These are phyloP conservation scores for Epicauta chinensis DNA, from an alignment of 1,140 invertebrate species.

Conservation along the genomic window DNA sequence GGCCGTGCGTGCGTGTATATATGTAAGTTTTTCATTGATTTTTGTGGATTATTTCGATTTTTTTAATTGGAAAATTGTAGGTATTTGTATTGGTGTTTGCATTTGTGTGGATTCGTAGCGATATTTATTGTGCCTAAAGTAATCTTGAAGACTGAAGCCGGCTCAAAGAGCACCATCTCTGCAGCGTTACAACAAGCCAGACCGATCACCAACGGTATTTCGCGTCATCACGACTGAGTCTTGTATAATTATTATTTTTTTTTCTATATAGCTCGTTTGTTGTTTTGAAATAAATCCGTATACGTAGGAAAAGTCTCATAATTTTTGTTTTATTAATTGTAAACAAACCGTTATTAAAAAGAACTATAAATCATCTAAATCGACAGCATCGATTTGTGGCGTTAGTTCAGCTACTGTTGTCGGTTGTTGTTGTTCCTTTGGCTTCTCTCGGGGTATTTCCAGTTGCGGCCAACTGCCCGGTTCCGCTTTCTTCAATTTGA, in stretches of 20 bases:
- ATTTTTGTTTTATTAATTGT: no score
- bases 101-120: slow-evolving; percentile 41
- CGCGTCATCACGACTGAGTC: slow-evolving; percentile 7
- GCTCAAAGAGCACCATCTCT: slow-evolving; percentile 14
- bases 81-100: slow-evolving; percentile 47
- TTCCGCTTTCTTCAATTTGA: slow-evolving; percentile 85
- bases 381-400: slow-evolving; percentile 33
- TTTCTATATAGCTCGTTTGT: no score
- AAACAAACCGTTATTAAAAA: no score
- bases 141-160: slow-evolving; percentile 25
- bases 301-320: no score
- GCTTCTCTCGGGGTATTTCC: slow-evolving; percentile 51
- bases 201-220: slow-evolving; percentile 10
- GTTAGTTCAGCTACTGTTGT: slow-evolving; percentile 18
- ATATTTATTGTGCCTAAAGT: slow-evolving; percentile 40
- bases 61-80: no score
- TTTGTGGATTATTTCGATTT: slow-evolving; percentile 9
- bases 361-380: slow-evolving; percentile 37
- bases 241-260: no score
- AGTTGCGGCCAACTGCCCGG: slow-evolving; percentile 74
- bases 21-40: slow-evolving; percentile 20
- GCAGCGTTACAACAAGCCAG: slow-evolving; percentile 14
- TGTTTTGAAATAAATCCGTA: no score
- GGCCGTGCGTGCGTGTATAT: slow-evolving; percentile 34
- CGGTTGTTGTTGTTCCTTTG: slow-evolving; percentile 4